A percentile compares a stretch with the other conserved stretches of the same genome.
These are phyloP conservation scores for Phoxinus phoxinus DNA, from an alignment of 2,113 vertebrate genomes.

Conservation along the genomic window DNA sequence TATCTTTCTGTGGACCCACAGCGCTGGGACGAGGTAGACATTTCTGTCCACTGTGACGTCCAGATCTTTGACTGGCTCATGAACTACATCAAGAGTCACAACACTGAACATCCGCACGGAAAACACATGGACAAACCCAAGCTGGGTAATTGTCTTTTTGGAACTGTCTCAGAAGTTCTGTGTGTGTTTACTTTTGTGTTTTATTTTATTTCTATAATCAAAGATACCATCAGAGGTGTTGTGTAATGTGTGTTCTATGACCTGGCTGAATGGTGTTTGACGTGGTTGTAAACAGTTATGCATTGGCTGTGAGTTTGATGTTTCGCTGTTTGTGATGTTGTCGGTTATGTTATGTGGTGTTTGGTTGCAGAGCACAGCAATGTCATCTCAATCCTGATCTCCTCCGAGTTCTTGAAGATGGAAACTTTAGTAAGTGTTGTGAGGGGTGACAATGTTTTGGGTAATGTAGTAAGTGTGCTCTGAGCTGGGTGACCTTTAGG, in stretches of 20 bases:
- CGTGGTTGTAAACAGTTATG: constrained; percentile 35
- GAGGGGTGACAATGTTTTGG: constrained; percentile 51
- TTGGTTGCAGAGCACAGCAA: constrained; percentile 94
- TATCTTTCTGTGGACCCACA: constrained; percentile 92
- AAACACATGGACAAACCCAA: constrained; percentile 80
- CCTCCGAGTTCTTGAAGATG: constrained; percentile 99
- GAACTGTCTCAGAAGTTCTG: neutral
- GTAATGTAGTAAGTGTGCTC: constrained; percentile 37
- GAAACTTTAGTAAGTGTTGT: constrained; percentile 95
- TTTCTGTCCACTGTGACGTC: constrained; percentile 96
- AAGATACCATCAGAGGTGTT: constrained; percentile 23
- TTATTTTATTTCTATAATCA: constrained; percentile 21
- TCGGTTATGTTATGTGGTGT: constrained; percentile 72
- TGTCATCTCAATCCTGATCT: constrained; percentile 99
- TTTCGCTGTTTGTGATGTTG: constrained; percentile 60
- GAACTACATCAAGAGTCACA: constrained; percentile 92
- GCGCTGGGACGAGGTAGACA: constrained; percentile 98
- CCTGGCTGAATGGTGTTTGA: constrained; percentile 43
- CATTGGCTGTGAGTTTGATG: constrained; percentile 49
- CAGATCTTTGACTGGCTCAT: constrained; percentile 99
- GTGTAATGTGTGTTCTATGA: constrained; percentile 42
- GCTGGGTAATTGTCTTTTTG: constrained; percentile 81
- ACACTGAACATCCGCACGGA: constrained; percentile 72
- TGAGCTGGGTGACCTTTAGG: constrained; percentile 23
- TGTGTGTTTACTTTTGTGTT: constrained; percentile 26